These are phyloP conservation scores for Melieria omissa DNA, from an alignment of 2,888 invertebrate genomes.

Conservation along the genomic window DNA sequence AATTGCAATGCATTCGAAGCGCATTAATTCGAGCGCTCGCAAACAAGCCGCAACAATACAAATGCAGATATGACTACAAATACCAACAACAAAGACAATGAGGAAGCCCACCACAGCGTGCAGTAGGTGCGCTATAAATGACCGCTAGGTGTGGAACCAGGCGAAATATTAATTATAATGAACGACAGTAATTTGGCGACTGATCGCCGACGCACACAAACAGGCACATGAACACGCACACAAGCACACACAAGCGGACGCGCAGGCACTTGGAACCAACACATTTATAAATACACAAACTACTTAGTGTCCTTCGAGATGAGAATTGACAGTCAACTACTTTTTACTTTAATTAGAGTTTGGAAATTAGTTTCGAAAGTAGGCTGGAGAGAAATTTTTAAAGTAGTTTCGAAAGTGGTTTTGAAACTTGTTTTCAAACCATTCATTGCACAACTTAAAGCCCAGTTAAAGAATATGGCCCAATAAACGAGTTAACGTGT, in stretches of 20 bases:
- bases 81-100: not conserved
- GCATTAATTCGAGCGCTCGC: not conserved
- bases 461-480: too few species aligned
- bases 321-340: too few species aligned
- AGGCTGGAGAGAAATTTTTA: too few species aligned
- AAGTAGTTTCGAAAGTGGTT: too few species aligned
- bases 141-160: not conserved
- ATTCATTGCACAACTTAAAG: too few species aligned
- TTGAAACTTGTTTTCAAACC: too few species aligned
- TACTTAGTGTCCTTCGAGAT: too few species aligned
- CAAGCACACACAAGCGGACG: not conserved
- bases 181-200: constrained; percentile 14
- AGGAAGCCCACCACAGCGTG: too few species aligned
- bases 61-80: not conserved
- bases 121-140: not conserved
- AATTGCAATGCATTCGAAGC: not conserved
- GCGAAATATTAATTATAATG: constrained; percentile 28
- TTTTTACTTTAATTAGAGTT: too few species aligned
- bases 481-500: too few species aligned
- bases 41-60: not conserved
- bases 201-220: constrained; percentile 3
- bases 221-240: constrained; percentile 1
- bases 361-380: too few species aligned
- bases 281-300: not conserved
- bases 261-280: not conserved